Percentiles rank a stretch among this genome's conserved stretches.
phyloP scores from a whole-genome alignment of 2,797 vertebrate species.

The Myripristis murdjan region DNA sequence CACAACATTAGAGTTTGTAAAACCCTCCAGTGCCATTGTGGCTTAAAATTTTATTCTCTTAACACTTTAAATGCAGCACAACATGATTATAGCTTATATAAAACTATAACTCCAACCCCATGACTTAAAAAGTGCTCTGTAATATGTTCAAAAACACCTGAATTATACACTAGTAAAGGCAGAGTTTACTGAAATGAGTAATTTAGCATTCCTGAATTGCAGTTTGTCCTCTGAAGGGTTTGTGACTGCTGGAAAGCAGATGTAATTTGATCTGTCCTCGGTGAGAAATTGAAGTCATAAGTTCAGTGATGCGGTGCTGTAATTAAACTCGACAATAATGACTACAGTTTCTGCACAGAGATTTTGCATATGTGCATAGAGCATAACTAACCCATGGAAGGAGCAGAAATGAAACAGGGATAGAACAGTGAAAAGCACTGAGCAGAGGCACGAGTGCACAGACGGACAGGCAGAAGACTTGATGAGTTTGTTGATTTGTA shows the following conservation, averaged over 20 bases:
- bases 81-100: too few relatives aligned
- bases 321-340: neutral
- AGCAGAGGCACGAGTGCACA: neutral
- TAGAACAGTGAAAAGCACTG: neutral
- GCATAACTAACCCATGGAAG: neutral
- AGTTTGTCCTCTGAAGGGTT: neutral
- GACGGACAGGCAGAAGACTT: neutral
- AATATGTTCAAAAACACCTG: too few relatives aligned
- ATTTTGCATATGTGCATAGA: neutral
- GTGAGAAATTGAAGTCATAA: neutral
- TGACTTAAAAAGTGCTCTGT: too few relatives aligned
- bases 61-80: too few relatives aligned
- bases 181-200: too few relatives aligned
- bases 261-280: neutral
- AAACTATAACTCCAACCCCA: too few relatives aligned
- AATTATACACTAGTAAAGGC: too few relatives aligned
- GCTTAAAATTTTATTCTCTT: too few relatives aligned
- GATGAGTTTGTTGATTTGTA: constrained; percentile 22
- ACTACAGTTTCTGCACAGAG: neutral
- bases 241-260: neutral
- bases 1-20: neutral
- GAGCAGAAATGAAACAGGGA: neutral
- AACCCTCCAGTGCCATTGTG: neutral
- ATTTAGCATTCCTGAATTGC: neutral
- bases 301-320: neutral